Evolutionary conservation across 2,797 vertebrate species (phyloP).

Genomic region (Salarias fasciatus): DNA sequence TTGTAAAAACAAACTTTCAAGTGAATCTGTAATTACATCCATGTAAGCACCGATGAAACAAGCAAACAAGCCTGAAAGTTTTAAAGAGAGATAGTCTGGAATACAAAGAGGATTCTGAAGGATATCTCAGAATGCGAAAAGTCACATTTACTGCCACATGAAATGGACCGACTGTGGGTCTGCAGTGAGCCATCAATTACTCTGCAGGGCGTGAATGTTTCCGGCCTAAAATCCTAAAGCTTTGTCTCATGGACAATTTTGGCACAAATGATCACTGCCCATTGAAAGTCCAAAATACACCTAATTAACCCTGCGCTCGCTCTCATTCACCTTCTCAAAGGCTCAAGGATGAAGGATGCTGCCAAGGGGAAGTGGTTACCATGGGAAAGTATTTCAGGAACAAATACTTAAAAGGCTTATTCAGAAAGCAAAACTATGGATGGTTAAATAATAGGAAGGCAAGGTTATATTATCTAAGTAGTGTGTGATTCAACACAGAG

Average conservation of each 20-base stretch:
- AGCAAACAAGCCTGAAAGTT: constrained; percentile 11
- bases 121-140: constrained; percentile 12
- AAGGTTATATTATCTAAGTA: constrained; percentile 13
- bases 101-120: constrained; percentile 3
- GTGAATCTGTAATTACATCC: constrained; percentile 29
- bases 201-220: constrained; percentile 36
- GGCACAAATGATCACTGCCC: constrained; percentile 43
- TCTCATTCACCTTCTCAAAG: constrained; percentile 47
- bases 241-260: constrained; percentile 25
- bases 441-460: constrained; percentile 13
- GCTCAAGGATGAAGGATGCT: constrained; percentile 43
- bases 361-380: constrained; percentile 47
- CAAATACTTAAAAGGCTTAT: constrained; percentile 22
- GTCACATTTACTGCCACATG: constrained; percentile 1
- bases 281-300: constrained; percentile 57
- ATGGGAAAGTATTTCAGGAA: constrained; percentile 48
- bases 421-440: constrained; percentile 21
- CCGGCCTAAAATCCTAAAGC: constrained; percentile 23
- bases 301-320: constrained; percentile 40
- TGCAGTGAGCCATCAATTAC: constrained; percentile 34
- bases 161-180: constrained; percentile 3
- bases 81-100: background rate
- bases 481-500: background rate
- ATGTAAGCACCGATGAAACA: background rate
- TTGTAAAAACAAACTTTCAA: constrained; percentile 4